A percentile compares a stretch with the other conserved stretches of the same genome.
Evolutionary conservation across 1,140 invertebrate species (phyloP).

Genomic region (Lanistes nyassanus): DNA sequence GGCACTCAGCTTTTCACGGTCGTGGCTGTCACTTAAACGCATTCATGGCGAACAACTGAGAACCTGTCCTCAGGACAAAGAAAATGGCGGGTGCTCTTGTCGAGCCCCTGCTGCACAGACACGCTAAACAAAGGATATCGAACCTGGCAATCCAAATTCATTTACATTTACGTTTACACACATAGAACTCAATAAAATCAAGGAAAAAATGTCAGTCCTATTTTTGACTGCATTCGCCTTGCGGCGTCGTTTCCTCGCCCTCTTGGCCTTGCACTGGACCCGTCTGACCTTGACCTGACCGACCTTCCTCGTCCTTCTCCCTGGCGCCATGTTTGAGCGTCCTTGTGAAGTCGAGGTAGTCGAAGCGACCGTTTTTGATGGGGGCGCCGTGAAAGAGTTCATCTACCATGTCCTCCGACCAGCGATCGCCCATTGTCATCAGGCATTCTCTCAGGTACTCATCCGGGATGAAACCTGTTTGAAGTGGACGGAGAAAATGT

Average conservation of each 20-base stretch:
- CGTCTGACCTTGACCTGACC: constrained; percentile 4
- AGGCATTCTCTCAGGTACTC: constrained; percentile 92
- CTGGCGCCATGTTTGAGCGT: constrained; percentile 65
- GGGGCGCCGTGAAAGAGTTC: constrained; percentile 98
- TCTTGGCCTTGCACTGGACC: background rate
- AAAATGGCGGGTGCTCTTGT: too few species aligned
- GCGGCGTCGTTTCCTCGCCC: background rate
- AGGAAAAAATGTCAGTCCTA: too few species aligned
- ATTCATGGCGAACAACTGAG: too few species aligned
- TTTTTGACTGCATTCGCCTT: background rate
- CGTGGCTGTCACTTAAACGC: too few species aligned
- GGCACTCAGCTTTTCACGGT: too few species aligned
- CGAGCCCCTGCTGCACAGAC: too few species aligned
- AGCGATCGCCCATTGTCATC: constrained; percentile 97
- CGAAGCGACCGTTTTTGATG: constrained; percentile 92
- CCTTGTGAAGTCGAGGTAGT: constrained; percentile 97
- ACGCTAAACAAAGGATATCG: too few species aligned
- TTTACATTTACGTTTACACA: too few species aligned
- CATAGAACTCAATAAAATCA: background rate
- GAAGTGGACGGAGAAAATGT: constrained; percentile 2
- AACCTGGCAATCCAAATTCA: too few species aligned
- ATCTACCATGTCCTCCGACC: constrained; percentile 92
- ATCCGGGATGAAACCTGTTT: constrained; percentile 78
- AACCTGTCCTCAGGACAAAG: too few species aligned
- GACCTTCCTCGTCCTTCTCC: constrained; percentile 56